Conservation (phyloP, 1,140 invertebrate genomes). For the Adelges cooleyi region DNA sequence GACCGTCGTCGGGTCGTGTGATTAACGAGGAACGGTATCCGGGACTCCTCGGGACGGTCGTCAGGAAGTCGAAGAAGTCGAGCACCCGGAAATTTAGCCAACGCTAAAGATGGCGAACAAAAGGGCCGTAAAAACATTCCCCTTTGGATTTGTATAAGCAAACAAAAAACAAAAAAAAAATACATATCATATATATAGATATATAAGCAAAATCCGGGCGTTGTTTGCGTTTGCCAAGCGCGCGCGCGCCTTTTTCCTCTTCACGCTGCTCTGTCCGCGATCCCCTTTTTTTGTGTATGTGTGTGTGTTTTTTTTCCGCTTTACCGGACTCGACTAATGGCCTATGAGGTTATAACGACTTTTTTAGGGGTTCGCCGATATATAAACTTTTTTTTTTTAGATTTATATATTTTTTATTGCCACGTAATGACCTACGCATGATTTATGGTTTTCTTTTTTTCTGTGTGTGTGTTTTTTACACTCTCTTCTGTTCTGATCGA, state of each 20-base stretch:
- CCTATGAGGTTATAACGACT: conserved; percentile 27
- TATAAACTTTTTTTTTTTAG: conserved; percentile 10
- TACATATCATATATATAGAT: too few relatives aligned
- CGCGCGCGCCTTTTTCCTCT: too few relatives aligned
- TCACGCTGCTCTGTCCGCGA: background rate
- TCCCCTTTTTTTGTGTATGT: background rate
- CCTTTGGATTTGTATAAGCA: conserved; percentile 27
- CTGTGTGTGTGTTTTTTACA: background rate
- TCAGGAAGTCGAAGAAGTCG: conserved; percentile 27
- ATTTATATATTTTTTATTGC: conserved; percentile 26
- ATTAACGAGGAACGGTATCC: conserved; percentile 26
- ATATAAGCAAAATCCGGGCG: background rate
- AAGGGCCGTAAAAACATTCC: conserved; percentile 27
- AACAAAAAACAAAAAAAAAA: conserved; percentile 7
- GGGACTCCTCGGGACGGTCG: conserved; percentile 10
- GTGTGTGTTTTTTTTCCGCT: conserved; percentile 20
- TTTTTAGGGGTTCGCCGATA: conserved; percentile 19
- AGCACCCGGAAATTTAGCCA: conserved; percentile 27
- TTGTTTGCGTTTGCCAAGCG: conserved; percentile 20
- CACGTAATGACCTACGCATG: conserved; percentile 27
- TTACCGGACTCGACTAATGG: conserved; percentile 28
- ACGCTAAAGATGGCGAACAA: conserved; percentile 26
- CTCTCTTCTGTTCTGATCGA: background rate
- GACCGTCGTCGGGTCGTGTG: background rate
- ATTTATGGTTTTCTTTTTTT: conserved; percentile 16